Evolutionary conservation across 2,113 vertebrate species (phyloP).

Genomic region (Melanostigma gelatinosum): DNA sequence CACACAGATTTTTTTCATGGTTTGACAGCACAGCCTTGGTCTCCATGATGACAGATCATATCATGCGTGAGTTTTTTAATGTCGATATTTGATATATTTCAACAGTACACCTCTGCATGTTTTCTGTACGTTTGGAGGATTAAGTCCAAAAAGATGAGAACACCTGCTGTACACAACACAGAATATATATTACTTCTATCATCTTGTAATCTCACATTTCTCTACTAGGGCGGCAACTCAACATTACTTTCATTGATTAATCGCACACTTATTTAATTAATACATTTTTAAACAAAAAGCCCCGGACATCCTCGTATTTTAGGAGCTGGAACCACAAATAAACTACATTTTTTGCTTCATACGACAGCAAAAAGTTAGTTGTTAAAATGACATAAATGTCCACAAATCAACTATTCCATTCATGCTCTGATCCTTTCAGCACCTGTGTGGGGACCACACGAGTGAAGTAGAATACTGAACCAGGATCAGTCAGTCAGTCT

Average conservation of each 20-base stretch:
- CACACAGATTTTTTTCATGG: background rate
- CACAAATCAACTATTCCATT: background rate
- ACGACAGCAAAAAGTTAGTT: background rate
- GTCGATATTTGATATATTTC: conserved; percentile 22
- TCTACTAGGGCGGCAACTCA: background rate
- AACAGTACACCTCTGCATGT: conserved; percentile 20
- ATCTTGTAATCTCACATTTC: background rate
- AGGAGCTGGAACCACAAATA: background rate
- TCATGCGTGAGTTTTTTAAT: background rate
- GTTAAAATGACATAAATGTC: background rate
- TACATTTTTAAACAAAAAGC: background rate
- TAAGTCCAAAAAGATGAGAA: background rate
- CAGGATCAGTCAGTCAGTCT: conserved; percentile 2
- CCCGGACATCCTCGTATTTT: background rate
- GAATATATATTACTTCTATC: background rate
- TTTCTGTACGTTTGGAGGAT: background rate
- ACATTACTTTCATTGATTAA: background rate
- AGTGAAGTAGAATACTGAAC: background rate
- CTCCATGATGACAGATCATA: background rate
- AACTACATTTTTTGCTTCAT: background rate
- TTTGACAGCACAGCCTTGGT: background rate
- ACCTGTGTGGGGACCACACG: background rate
- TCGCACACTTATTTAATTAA: background rate
- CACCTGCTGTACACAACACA: background rate
- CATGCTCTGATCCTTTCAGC: background rate